Evolutionary conservation across 2,888 invertebrate species (phyloP).

Genomic region (Yponomeuta malinellus): DNA sequence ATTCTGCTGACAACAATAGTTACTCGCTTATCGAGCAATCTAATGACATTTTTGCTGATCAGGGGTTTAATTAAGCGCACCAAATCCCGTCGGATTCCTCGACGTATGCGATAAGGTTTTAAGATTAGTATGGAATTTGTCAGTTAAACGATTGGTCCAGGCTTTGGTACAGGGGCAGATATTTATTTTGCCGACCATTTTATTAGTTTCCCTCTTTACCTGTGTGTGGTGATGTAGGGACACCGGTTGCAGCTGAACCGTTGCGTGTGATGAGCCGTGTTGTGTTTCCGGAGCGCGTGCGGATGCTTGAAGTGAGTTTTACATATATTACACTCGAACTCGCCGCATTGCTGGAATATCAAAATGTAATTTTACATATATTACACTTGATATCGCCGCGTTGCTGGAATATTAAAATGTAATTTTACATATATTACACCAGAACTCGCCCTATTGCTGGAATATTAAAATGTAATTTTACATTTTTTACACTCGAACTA

Average conservation of each 20-base stretch:
- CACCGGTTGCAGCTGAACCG: conserved; percentile 60
- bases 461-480: conserved; percentile 31
- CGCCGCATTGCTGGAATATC: conserved; percentile 50
- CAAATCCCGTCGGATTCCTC: no score
- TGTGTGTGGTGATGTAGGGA: conserved; percentile 53
- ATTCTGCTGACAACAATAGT: no score
- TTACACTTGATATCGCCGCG: no score
- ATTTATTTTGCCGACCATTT: not conserved
- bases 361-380: not conserved
- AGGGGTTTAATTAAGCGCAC: no score
- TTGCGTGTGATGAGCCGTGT: conserved; percentile 64
- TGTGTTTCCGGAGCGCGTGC: conserved; percentile 57
- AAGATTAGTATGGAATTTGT: no score
- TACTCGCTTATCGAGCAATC: no score
- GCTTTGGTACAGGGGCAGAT: no score
- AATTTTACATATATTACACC: no score
- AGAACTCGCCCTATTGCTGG: no score
- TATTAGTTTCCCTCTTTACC: conserved; percentile 23
- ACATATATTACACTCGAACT: conserved; percentile 54
- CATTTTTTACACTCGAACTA: conserved; percentile 46
- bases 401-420: not conserved
- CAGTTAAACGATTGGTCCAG: no score
- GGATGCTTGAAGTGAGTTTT: conserved; percentile 58
- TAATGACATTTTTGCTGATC: no score
- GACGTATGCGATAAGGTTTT: no score